A percentile compares a stretch with the other conserved stretches of the same genome.
Conservation (phyloP, 1,140 invertebrate genomes). For the Paramacrobiotus metropolitanus region DNA sequence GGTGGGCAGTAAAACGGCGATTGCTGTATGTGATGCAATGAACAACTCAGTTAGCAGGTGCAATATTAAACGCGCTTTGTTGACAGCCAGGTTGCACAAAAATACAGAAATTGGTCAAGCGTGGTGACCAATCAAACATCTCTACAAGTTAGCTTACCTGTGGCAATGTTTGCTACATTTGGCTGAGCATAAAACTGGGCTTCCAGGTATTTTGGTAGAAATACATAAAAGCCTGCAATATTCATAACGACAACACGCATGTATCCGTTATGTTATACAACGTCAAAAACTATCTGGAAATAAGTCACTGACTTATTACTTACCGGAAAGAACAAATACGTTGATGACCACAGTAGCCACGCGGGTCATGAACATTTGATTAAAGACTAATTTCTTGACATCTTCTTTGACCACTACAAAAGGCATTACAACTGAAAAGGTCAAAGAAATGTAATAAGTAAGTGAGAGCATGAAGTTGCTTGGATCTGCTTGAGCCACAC, state of each 20-base stretch:
- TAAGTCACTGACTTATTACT: background rate
- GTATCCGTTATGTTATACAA: background rate
- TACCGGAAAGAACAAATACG: background rate
- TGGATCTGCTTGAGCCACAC: too few species aligned
- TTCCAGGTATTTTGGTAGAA: conserved; percentile 78
- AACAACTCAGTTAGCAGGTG: too few species aligned
- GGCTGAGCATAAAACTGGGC: conserved; percentile 79
- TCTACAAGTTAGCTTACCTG: conserved; percentile 43
- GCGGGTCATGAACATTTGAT: background rate
- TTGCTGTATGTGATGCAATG: background rate
- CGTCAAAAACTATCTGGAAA: background rate
- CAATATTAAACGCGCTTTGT: too few species aligned
- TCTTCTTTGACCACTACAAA: conserved; percentile 4
- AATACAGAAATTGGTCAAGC: too few species aligned
- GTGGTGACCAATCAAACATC: too few species aligned
- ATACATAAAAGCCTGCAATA: conserved; percentile 53
- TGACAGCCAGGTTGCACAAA: background rate
- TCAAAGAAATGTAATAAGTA: background rate
- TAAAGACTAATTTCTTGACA: background rate
- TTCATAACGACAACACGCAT: background rate
- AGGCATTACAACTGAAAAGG: background rate
- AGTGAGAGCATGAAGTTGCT: too few species aligned
- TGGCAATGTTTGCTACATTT: conserved; percentile 75
- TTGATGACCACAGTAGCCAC: background rate
- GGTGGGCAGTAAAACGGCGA: background rate